Base-by-base conservation (phyloP, 2,113 vertebrate genomes). In the Eurystomus gularis region DNA sequence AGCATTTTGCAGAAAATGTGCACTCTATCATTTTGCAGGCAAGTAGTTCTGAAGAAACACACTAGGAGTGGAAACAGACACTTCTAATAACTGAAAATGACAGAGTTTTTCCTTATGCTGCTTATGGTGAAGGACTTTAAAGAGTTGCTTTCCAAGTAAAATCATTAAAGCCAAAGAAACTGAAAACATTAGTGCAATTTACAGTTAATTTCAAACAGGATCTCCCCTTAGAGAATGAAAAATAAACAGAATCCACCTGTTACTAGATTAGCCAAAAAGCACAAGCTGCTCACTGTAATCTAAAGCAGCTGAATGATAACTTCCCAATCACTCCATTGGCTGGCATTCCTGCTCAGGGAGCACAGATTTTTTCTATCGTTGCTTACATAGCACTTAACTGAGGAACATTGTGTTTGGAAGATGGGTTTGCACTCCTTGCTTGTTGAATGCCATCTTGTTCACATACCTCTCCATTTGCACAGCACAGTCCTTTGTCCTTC, bases 201-300 rank as follows among this genome's bases (percentile, higher is more conserved):
- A 44, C 49, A 57, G 72, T n/a, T 88, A 40, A 73, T 90, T 95
- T 65, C 40, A 73, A 92, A 44, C 64, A 96, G 72, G 26, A 91
- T 90, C 31, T 88, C 16, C 39, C 46, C 28, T 62, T 71, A 35
- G 93, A 94, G 44, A 65, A 78, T 46, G 52, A 87, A 93, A 91
- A 95, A 78, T 75, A 88, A 95, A 88, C 46, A 88, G 37, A 54
- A 40, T 76, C 83, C 84, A 97, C 94, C 95, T 97, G 76, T 93
- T 94, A 57, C 23, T 62, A 20, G 68, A 55, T 61, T 71, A 86
- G 65, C 51, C 39, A 68, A 40, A 55, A 85, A 78, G 29, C 26
- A 54, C 10, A 72, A 79, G 21, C 13, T 78, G 12, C 19, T 86
- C 23, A 24, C 25, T 33, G 16, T 55, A 65, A 93, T 87, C 70